Evolutionary conservation across 1,140 invertebrate species (phyloP).

Genomic region (Drosophila kohkoa): DNA sequence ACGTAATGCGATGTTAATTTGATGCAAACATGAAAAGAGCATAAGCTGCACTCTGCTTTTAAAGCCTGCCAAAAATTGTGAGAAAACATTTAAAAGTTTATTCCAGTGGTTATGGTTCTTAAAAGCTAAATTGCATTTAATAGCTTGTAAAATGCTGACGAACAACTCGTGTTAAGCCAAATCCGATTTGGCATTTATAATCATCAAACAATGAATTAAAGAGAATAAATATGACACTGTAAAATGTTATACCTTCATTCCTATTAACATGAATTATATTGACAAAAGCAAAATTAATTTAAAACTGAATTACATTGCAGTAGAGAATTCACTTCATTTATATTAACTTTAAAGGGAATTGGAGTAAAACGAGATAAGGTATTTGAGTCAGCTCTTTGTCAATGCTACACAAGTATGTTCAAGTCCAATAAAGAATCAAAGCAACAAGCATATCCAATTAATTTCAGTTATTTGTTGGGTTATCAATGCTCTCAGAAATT

Average conservation of each 20-base stretch:
- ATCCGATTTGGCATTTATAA: too few relatives aligned
- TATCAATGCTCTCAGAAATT: neutral
- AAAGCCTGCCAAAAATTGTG: conserved; percentile 5
- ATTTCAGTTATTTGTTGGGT: neutral
- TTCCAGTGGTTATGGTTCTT: neutral
- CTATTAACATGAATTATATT: too few relatives aligned
- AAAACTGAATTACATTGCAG: too few relatives aligned
- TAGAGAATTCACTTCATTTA: too few relatives aligned
- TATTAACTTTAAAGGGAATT: too few relatives aligned
- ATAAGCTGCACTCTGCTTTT: conserved; percentile 2
- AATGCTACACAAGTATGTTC: neutral
- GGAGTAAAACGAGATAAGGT: too few relatives aligned
- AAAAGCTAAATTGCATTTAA: neutral
- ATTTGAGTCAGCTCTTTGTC: too few relatives aligned
- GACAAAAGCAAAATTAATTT: too few relatives aligned
- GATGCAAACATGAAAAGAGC: conserved; percentile 7
- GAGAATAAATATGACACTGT: too few relatives aligned
- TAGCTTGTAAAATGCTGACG: neutral
- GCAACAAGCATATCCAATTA: neutral
- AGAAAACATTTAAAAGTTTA: conserved; percentile 21
- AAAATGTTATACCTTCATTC: too few relatives aligned
- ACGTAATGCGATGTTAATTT: conserved; percentile 20
- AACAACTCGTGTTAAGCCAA: neutral
- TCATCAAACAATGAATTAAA: too few relatives aligned
- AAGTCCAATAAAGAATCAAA: neutral